These are phyloP conservation scores for Abrostola triplasia DNA, from an alignment of 2,888 invertebrate species.

Conservation along the genomic window DNA sequence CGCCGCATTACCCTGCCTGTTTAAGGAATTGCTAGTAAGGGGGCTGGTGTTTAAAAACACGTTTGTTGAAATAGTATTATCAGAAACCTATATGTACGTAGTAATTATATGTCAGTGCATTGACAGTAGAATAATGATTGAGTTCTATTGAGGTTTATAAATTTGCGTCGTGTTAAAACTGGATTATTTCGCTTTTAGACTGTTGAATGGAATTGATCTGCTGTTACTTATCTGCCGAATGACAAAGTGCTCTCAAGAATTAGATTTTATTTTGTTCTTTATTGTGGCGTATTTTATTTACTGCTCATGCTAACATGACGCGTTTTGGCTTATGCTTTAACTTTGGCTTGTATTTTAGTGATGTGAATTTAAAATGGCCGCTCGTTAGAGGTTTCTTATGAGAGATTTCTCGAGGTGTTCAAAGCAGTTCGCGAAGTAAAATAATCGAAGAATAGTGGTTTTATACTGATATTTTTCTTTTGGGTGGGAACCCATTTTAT, in stretches of 20 bases:
- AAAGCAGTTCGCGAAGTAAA: constrained; percentile 17
- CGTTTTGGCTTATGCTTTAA: constrained; percentile 38
- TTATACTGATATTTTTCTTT: constrained; percentile 7
- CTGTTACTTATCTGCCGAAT: constrained; percentile 5
- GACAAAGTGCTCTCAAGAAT: constrained; percentile 44
- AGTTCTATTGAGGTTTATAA: too few species aligned
- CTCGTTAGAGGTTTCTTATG: constrained; percentile 43
- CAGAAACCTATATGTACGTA: too few species aligned
- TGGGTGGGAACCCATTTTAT: background rate
- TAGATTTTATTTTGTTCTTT: constrained; percentile 55
- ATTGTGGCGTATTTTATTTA: constrained; percentile 53
- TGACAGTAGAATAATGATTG: too few species aligned
- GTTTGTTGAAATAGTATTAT: too few species aligned
- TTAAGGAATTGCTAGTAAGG: too few species aligned
- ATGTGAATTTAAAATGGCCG: constrained; percentile 40
- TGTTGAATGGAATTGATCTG: background rate
- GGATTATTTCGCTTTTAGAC: background rate
- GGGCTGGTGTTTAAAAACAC: too few species aligned
- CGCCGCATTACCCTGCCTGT: too few species aligned
- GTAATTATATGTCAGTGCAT: too few species aligned
- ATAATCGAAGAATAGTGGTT: constrained; percentile 13
- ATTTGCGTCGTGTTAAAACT: too few species aligned
- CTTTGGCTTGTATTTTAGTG: constrained; percentile 43
- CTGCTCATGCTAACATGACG: constrained; percentile 42
- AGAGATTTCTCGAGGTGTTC: constrained; percentile 24